Base-by-base conservation (phyloP, 1,140 invertebrate genomes). In the Himalopsyche phryganea region DNA sequence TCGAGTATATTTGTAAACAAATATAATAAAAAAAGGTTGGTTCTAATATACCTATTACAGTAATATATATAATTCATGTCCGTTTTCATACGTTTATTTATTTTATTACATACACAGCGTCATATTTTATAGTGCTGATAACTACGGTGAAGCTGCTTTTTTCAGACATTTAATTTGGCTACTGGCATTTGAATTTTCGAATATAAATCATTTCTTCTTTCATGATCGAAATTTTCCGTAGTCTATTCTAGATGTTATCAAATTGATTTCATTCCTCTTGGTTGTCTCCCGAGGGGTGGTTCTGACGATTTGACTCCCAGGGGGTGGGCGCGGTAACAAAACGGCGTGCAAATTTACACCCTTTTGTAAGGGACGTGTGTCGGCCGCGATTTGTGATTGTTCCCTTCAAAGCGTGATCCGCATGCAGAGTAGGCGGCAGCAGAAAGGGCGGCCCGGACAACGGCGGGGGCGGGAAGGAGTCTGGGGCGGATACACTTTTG, bases 311-410 rank as follows among this genome's bases (percentile, higher is more conserved):
- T 5, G 23, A 40, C 19, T 49, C 3, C 28, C 36, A 45, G 38
- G 15, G 51, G 50, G 10, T 33, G 46, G 51, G 48, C 48, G 61
- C 64, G 54, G 50, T 66, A 52, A 52, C 61, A 68, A 68, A 64
- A 57, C 62, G 62, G 58, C 62, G 62, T 64, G 62, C 62, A 64
- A 64, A 64, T 68, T 76, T 74, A 74, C 72, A 75, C 72, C 74
- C 75, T 75, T 77, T 77, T 76, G 75, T 76, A 71, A 74, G 72
- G 74, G 76, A 76, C 76, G 73, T 75, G 75, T 67, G 61, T 68
- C 69, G 66, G 66, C 66, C 60, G 61, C 67, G 62, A 64, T 64
- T 61, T 64, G 62, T 64, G 62, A 64, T 64, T 64, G 62, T 64
- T 64, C 58, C 58, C 58, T 36, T 33, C 6, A 54, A 58, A 64